Evolutionary conservation across 2,113 vertebrate species (phyloP), one percentile per base, ranked within the genome.

Genomic region (Chamaea fasciata): DNA sequence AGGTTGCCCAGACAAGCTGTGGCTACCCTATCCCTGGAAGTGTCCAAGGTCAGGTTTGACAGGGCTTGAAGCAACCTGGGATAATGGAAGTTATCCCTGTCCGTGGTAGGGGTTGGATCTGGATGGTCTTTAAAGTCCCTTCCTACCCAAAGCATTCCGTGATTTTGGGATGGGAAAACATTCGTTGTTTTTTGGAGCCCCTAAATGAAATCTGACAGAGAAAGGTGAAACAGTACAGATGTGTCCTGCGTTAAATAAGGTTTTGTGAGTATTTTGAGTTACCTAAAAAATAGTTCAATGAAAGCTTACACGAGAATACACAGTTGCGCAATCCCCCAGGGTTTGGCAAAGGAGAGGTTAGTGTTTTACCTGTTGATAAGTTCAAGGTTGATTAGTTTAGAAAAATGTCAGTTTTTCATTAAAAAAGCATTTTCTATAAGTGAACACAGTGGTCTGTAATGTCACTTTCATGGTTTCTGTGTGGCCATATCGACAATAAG

Each of bases 381-480:
- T 73, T 84, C 28, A 65, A 87, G 53, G 52, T 6, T 84, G 76
- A 71, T 91, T 69, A 50, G n/a, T 87, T 81, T 22, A 85, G 35
- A 13, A 80, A 87, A 83, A 74, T 63, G 33, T 67, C 63, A 42
- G 27, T 21, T 90, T 95, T 95, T 92, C 64, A 70, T 88, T 64
- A 56, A 76, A 80, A 77, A 30, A 52, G 0, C 13, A 44, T 95
- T 81, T 94, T 70, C 35, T 5, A 3, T 74, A 78, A 77, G 52
- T 60, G 68, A 83, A 83, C 53, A 77, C 63, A 6, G 13, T 56
- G 13, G 33, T 88, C n/a, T 95, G 9, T 70, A 64, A 70, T 63
- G 37, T 82, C 71, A 62, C 27, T 95, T 80, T 26, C 28, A 31
- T 63, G 26, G n/a, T 78, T 88, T 89, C 46, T 90, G 15, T 88